Evolutionary conservation across 1,140 invertebrate genomes (phyloP), one percentile per base, ranked within the genome.

Genomic region (Drosophila chauvacae): DNA sequence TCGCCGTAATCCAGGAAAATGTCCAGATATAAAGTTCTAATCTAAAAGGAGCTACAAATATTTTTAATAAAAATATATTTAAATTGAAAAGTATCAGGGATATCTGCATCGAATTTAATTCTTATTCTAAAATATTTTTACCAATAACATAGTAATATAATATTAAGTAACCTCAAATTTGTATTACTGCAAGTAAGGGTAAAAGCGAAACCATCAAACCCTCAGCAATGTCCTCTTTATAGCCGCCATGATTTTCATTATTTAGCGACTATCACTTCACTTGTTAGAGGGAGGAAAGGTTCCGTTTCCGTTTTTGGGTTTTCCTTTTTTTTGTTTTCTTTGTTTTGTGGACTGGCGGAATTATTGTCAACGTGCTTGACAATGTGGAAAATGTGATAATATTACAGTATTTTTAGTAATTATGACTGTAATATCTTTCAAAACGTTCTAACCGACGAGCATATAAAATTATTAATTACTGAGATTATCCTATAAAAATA

Each of bases 361-460:
- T 30, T 33, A 28, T 35, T 53, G 50, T 35, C 13, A 20, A 35
- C 30, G 50, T 53, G 30, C 9, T 35, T 53, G 50, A 35, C 30
- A 53, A 53, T 16, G n/a, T 35, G 28, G 6, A 35, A 35, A 53
- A 35, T 20, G 18, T 53, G 18, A 53, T 53, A 35, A 35, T 53
- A 14, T 7, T 13, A 20, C 30, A 20, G 6, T 14, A 2, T 16
- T 35, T 13, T 4, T 20, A 35, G 50, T 35, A 20, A 35, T 53
- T 53, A 35, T 35, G 11, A 51, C 7, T 5, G 7, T 50, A 3
- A 9, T 50, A 4, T 48, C 9, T n/a, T 28, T 16, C 1, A 5
- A 18, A 30, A 11, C 16, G 16, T 50, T 50, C 30, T 13, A 18
- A 18, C n/a, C 11, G 4, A 18, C 10, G n/a, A 51, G n/a, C n/a